Base-by-base conservation (phyloP, 1,140 invertebrate genomes). In the Matsumurasca onukii region DNA sequence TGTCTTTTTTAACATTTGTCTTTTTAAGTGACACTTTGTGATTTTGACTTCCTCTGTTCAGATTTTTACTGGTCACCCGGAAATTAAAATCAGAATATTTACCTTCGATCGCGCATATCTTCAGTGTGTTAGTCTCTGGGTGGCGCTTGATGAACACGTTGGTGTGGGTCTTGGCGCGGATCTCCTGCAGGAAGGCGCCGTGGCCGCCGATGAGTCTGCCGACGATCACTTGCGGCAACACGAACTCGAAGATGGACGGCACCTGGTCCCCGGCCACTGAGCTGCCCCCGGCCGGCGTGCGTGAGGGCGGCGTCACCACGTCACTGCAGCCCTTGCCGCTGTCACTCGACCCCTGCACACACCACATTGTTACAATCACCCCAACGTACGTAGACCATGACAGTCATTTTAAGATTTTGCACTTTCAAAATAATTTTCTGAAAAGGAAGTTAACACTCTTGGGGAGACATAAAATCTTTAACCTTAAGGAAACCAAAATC, bases 131-230 rank as follows among this genome's bases (percentile, higher is more conserved):
- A 48, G 86, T 86, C n/a, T 80, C 82, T 13, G 88, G 88, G 80
- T 94, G 91, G 74, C 86, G 86, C 78, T 89, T 90, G 3, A 98
- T 85, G 61, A 86, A 80, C 51, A 98, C 88, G 73, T 84, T 88
- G 20, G 93, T 90, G 73, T 88, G 85, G 0, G 92, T 90, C 73
- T 88, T 88, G 1, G 84, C 78, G 77, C 93, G 94, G 52, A 98
- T 90, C 73, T 85, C 85, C 63, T 90, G 88, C 15, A 98, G 88
- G 79, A 89, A 91, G n/a, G 82, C 81, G 24, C 95, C 94, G 73
- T 89, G 86, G 73, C 86, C 87, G 30, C 96, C 95, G 77, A 98
- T 97, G 66, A 98, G 82, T 34, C 89, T 85, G 17, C 95, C 95
- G 69, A 95, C 93, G 52, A 95, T 77, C 49, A 83, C 79, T 73